Evolutionary conservation across 2,797 vertebrate genomes (phyloP).

Genomic region (Valencia hispanica): DNA sequence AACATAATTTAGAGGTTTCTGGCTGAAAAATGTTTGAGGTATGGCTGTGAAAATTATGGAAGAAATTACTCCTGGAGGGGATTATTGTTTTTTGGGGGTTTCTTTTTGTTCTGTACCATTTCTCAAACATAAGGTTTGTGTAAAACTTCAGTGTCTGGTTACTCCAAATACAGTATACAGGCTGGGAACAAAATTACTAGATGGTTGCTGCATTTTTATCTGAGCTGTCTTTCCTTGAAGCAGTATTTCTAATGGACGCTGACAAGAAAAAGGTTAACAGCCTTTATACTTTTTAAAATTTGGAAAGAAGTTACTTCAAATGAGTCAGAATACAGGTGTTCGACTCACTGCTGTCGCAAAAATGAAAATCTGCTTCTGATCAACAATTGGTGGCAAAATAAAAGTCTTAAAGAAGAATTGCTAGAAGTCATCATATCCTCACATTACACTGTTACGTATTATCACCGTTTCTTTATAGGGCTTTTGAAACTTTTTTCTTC

Average conservation of each 20-base stretch:
- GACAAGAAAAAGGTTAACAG: not conserved
- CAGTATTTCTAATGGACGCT: no score
- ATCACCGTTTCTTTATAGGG: not conserved
- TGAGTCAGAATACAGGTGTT: not conserved
- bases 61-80: slow-evolving; percentile 30
- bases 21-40: slow-evolving; percentile 45
- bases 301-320: not conserved
- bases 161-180: not conserved
- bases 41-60: slow-evolving; percentile 27
- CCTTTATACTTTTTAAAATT: not conserved
- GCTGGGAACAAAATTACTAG: not conserved
- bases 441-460: not conserved
- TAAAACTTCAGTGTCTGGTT: not conserved
- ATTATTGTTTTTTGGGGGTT: not conserved
- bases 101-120: not conserved
- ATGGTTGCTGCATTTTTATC: not conserved
- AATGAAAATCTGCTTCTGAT: no score
- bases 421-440: not conserved
- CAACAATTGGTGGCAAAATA: no score
- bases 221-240: not conserved
- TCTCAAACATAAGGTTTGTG: not conserved
- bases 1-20: slow-evolving; percentile 36
- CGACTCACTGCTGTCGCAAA: no score
- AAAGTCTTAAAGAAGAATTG: not conserved
- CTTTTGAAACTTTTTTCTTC: not conserved